Evolutionary conservation across 2,113 vertebrate genomes (phyloP), one percentile per base, ranked within the genome.

Genomic region (Phaetusa simplex): DNA sequence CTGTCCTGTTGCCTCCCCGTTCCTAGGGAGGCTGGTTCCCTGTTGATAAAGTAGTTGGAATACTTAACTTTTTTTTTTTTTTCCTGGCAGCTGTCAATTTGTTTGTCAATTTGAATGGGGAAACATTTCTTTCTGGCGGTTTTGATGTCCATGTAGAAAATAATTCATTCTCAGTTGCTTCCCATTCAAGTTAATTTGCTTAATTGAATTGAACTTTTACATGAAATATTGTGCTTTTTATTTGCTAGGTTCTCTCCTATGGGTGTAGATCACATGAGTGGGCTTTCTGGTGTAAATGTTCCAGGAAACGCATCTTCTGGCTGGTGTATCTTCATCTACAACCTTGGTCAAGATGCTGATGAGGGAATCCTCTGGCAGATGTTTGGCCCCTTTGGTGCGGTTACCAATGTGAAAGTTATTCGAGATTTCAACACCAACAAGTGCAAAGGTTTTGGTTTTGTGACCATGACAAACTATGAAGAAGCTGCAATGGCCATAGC

Each of bases 351-450:
- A 97, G 99, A 99, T 53, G 99, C 99, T 21, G 99, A 99, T 95
- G 99, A 99, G 98, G 99, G 99, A 97, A 99, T 99, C 97, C 99
- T 99, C 78, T 99, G 99, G 99, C 99, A 99, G 98, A 99, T 99
- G 99, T 99, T 99, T 88, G 99, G 99, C 86, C 99, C 99, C 78
- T 99, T 99, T 86, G 99, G 99, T 24, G 99, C 99, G 5, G 99
- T 99, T 98, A 99, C 99, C 97, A 99, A 99, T 95, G 99, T 99
- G 97, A 99, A 99, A 98, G 99, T 99, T 97, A 99, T 99, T 98
- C 99, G 99, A 79, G 99, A 99, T 98, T 99, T 99, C 98, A 99
- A 99, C 99, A 99, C 99, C 99, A 99, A 99, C 99, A 99, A 99
- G 98, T 99, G 99, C 98, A 99, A 99, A 98, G 99, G 99, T 96